These are phyloP conservation scores for Actinostola sp. DNA, from an alignment of 92 coral and sea anemone genomes.

Conservation along the genomic window DNA sequence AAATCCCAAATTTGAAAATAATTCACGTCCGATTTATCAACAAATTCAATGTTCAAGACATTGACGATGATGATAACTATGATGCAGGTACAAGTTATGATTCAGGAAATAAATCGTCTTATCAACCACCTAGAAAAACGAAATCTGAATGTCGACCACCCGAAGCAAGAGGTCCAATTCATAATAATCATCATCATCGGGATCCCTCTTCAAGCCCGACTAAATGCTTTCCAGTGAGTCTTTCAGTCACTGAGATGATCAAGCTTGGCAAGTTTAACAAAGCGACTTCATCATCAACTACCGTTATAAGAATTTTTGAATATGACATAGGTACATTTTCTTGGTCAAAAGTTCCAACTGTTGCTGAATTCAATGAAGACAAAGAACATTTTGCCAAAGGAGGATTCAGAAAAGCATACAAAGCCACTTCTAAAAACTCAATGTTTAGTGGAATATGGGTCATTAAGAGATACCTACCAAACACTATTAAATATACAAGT, in stretches of 20 bases:
- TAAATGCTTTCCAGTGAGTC: conserved; percentile 23
- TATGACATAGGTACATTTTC: conserved; percentile 22
- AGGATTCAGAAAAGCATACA: conserved; percentile 34
- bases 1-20: too few relatives aligned
- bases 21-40: too few relatives aligned
- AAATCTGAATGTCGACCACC: too few relatives aligned
- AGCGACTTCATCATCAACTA: background rate
- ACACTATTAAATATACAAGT: too few relatives aligned
- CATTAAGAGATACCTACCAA: conserved; percentile 52
- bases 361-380: conserved; percentile 32
- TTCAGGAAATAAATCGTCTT: too few relatives aligned
- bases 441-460: conserved; percentile 44
- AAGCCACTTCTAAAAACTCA: conserved; percentile 26
- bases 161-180: too few relatives aligned
- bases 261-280: conserved; percentile 24
- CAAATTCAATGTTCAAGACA: too few relatives aligned
- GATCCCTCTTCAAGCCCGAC: too few relatives aligned
- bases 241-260: conserved; percentile 30
- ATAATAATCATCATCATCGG: too few relatives aligned
- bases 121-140: too few relatives aligned
- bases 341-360: conserved; percentile 20
- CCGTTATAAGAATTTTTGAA: conserved; percentile 6
- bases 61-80: too few relatives aligned
- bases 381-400: conserved; percentile 12
- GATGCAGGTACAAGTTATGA: too few relatives aligned